Evolutionary conservation across 2,113 vertebrate species (phyloP), one percentile per base, ranked within the genome.

Genomic region (Megaceryle maxima): DNA sequence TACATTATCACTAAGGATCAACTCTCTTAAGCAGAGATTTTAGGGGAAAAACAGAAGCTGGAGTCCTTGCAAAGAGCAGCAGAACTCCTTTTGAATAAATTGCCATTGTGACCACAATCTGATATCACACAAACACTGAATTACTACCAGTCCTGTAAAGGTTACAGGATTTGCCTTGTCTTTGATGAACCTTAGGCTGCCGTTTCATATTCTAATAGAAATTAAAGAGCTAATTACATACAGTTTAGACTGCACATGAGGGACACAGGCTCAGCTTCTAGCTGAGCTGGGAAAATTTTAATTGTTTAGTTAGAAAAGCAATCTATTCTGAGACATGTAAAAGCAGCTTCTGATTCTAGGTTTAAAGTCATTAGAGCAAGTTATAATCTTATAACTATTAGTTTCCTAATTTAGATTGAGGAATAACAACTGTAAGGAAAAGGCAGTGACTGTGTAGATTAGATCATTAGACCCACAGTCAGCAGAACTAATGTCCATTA

Each of bases 401-500:
- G 89, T 95, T 88, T 93, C 83, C 90, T 79, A 83, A 87, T 94
- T 96, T 94, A 90, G 94, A 88, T 35, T 0, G 6, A 88, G 75
- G 64, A 97, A 94, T 67, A 96, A 85, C 96, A 92, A 88, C n/a
- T 63, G 64, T 88, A 91, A 88, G 77, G 84, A 78, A 67, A 86
- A 88, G 39, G 88, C 92, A 94, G 73, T 81, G 87, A 79, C 77
- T 92, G 84, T 73, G 66, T 59, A 82, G 89, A 92, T 91, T 39
- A 96, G 93, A 64, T 89, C 93, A 85, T 91, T 92, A 95, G 93
- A 87, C 48, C 77, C 77, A 92, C 73, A 87, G 73, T 60, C 83
- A 95, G 91, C 91, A 96, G 87, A 96, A 94, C 89, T 95, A 89
- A 89, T 76, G 74, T 7, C 81, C 91, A 89, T 96, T 96, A 97